Base-by-base conservation (phyloP, 2,113 vertebrate species). In the Leucoraja erinaceus region DNA sequence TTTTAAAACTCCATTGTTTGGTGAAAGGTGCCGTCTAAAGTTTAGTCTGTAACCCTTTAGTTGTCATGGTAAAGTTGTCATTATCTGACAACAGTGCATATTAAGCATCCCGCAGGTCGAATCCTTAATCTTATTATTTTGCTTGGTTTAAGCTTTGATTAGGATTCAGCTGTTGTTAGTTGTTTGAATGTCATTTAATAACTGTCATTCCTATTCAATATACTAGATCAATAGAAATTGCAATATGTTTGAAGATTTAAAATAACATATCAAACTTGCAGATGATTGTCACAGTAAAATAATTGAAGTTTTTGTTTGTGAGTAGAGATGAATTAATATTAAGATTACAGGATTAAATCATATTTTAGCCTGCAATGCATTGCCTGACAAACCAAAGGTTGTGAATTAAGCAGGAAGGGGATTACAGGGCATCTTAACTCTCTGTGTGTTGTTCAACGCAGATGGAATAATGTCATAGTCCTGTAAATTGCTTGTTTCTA, bases 301-400 rank as follows among this genome's bases (percentile, higher is more conserved):
- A 70, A 90, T 90, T 61, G 14, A 90, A 90, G 16, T 90, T 90
- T 33, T 68, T 90, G 88, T 70, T 68, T 66, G 63, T 38, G 31
- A 59, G 59, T 6, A 47, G 12, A 59, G 81, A 31, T 10, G 16
- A 90, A 90, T 90, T 90, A 90, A 90, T 68, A 68, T 38, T 90
- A n/a, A 90, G 88, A 16, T 16, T 68, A 11, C 10, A 16, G n/a
- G 63, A 90, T 90, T 70, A 90, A 90, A 38, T 63, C 66, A 90
- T 63, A 90, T 31, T 90, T 90, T 33, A 66, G 38, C n/a, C 88
- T 70, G 66, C 3, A 68, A 63, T 31, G 63, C 28, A 90, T 90
- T 90, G 33, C 63, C 31, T 33, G 18, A 33, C 66, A 38, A 9
- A 90, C 31, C 70, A 68, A 70, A 90, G 63, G 63, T 38, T 90